A percentile compares a stretch with the other conserved stretches of the same genome.
Conservation (phyloP, 2,113 vertebrate species). For the Pseudopipra pipra region DNA sequence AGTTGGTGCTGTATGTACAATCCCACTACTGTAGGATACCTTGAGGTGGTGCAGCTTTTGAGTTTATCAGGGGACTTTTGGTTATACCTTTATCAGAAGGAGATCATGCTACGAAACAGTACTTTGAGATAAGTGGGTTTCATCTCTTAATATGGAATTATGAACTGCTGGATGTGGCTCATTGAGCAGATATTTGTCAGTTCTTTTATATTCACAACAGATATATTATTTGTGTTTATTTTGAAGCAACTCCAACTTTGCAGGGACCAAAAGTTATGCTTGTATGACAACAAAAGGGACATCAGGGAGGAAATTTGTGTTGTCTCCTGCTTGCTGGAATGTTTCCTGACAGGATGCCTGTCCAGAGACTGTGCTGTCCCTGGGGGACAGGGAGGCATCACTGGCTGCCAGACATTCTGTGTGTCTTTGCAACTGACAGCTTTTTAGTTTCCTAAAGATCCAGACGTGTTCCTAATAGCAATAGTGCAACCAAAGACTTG, state of each 20-base stretch:
- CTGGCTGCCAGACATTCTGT: neutral
- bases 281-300: neutral
- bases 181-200: neutral
- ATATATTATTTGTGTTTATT: neutral
- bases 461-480: neutral
- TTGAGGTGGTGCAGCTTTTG: neutral
- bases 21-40: neutral
- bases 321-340: fast-evolving
- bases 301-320: neutral
- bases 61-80: neutral
- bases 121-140: neutral
- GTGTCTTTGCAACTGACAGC: neutral
- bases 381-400: neutral
- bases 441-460: neutral
- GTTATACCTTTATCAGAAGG: neutral
- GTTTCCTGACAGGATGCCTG: neutral
- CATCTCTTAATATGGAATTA: neutral
- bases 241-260: neutral
- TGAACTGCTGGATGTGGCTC: neutral
- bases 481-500: neutral
- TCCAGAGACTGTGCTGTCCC: too few relatives aligned
- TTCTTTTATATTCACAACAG: neutral
- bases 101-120: neutral
- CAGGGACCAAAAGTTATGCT: neutral
- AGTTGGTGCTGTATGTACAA: neutral